A percentile compares a stretch with the other conserved stretches of the same genome.
These are phyloP conservation scores for Copidosoma aretas DNA, from an alignment of 2,888 invertebrate genomes.

Conservation along the genomic window DNA sequence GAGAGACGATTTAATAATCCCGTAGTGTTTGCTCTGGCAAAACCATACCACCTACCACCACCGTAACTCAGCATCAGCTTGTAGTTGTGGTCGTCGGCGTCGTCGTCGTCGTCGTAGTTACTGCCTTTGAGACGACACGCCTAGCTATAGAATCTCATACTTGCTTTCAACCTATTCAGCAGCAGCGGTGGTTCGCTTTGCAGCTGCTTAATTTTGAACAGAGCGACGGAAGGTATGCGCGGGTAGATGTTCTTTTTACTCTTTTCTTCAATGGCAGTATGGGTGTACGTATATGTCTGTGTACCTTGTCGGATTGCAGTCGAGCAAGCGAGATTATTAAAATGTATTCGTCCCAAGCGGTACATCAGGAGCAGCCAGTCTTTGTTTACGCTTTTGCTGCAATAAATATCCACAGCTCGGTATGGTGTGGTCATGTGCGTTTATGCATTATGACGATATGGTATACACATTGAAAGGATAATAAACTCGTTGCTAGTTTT, in stretches of 20 bases:
- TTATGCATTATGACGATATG: not conserved
- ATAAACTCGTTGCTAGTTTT: not conserved
- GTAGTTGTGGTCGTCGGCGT: not conserved
- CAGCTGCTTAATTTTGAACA: slow-evolving; percentile 25
- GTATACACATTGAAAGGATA: not conserved
- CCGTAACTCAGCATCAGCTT: not conserved
- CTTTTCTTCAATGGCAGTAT: not conserved
- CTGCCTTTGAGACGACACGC: not conserved
- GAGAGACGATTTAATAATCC: slow-evolving; percentile 56
- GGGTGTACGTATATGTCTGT: not conserved
- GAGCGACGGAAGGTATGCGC: slow-evolving; percentile 3
- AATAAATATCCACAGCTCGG: slow-evolving; percentile 17
- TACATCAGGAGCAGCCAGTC: not conserved
- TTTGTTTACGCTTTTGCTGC: slow-evolving; percentile 26
- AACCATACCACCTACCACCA: too few species aligned
- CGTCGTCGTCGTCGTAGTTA: not conserved
- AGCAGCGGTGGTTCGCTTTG: slow-evolving; percentile 20
- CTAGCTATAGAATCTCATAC: not conserved
- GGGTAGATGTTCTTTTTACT: not conserved
- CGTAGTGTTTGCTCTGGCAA: slow-evolving; percentile 52
- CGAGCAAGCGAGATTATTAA: slow-evolving; percentile 26
- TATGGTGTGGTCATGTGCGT: slow-evolving; percentile 14
- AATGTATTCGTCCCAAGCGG: slow-evolving; percentile 16
- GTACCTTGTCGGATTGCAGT: slow-evolving; percentile 17
- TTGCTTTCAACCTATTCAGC: slow-evolving; percentile 2